Percentiles rank a stretch among this genome's conserved stretches.
Evolutionary conservation across 2,797 vertebrate species (phyloP).

Genomic region (Sphaeramia orbicularis): DNA sequence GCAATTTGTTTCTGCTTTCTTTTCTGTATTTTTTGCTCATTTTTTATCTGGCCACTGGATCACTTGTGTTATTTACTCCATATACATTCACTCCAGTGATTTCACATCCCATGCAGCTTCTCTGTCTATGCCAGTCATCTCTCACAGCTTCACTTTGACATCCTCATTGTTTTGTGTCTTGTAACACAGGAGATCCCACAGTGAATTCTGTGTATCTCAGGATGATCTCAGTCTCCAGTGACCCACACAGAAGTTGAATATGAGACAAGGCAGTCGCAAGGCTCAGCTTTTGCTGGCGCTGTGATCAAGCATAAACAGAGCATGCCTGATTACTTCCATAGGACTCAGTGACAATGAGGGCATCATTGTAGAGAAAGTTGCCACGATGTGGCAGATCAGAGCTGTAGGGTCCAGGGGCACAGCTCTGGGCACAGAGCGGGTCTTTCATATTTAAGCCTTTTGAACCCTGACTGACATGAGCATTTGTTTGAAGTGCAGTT

Average conservation of each 20-base stretch:
- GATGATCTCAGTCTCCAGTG: constrained; percentile 62
- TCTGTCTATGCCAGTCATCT: constrained; percentile 28
- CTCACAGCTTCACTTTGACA: constrained; percentile 39
- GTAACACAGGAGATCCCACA: constrained; percentile 51
- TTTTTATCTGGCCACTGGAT: constrained; percentile 1
- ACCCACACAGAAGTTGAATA: constrained; percentile 57
- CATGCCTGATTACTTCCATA: constrained; percentile 78
- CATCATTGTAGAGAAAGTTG: constrained; percentile 69
- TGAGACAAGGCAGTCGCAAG: constrained; percentile 53
- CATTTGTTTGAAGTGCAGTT: constrained; percentile 60
- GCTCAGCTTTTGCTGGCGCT: constrained; percentile 46
- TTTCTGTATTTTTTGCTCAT: neutral
- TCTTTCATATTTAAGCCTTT: constrained; percentile 65
- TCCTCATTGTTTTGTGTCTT: constrained; percentile 59
- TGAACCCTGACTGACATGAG: constrained; percentile 65
- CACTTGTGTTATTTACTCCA: too few species aligned
- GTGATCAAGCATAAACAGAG: constrained; percentile 70
- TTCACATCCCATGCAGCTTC: constrained; percentile 15
- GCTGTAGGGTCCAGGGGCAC: constrained; percentile 56
- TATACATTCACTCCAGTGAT: neutral
- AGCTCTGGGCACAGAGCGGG: constrained; percentile 56
- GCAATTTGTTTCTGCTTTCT: neutral
- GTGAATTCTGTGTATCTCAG: constrained; percentile 52
- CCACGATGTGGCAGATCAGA: constrained; percentile 66
- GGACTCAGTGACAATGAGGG: constrained; percentile 69